These are phyloP conservation scores for Ataeniobius toweri DNA, from an alignment of 2,797 vertebrate genomes.

Conservation along the genomic window DNA sequence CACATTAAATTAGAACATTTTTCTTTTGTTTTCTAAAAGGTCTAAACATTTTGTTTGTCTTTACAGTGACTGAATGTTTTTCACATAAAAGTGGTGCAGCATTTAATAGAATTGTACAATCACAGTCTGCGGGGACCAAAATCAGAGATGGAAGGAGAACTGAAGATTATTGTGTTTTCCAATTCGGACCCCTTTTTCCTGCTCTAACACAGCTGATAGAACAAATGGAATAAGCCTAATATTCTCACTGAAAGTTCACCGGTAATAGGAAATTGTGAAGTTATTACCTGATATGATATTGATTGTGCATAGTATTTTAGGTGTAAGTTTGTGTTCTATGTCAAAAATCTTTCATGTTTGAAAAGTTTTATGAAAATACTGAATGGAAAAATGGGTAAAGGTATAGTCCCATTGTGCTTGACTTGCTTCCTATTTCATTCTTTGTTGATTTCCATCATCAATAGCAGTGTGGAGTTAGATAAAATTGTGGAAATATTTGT, in stretches of 20 bases:
- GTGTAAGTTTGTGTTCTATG: too few relatives aligned
- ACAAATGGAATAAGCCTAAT: background rate
- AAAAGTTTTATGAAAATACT: background rate
- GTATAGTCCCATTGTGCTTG: background rate
- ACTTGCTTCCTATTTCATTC: background rate
- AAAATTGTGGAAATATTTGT: too few relatives aligned
- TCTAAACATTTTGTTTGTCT: background rate
- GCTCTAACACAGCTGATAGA: background rate
- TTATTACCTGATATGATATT: background rate
- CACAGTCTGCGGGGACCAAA: background rate
- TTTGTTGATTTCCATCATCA: too few relatives aligned
- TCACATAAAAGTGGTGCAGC: background rate
- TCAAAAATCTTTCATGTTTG: background rate
- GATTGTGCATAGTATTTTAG: background rate
- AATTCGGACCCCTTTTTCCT: background rate
- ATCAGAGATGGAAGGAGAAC: background rate
- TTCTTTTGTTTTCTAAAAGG: background rate
- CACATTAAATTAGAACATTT: background rate
- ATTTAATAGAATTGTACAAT: background rate
- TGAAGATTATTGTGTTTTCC: background rate
- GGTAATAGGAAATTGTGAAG: background rate
- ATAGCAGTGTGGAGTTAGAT: too few relatives aligned
- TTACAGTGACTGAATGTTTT: background rate
- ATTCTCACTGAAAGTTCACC: background rate
- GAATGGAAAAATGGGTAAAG: background rate